These are phyloP conservation scores for Siniperca undulata DNA, from an alignment of 2,797 vertebrate genomes.

Conservation along the genomic window DNA sequence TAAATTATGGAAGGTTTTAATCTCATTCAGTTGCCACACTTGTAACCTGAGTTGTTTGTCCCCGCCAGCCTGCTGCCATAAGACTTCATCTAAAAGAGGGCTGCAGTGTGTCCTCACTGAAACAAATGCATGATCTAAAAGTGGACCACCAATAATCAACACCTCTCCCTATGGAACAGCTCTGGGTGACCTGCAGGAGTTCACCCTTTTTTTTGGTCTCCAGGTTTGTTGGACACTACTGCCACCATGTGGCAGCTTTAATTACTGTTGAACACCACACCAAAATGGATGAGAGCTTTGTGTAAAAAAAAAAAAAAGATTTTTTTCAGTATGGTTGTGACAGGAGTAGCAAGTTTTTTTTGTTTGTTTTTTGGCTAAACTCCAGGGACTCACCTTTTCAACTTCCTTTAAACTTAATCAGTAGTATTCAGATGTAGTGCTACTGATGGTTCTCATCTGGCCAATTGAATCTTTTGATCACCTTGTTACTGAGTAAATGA, in stretches of 20 bases:
- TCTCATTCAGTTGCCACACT: background rate
- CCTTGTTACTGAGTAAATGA: background rate
- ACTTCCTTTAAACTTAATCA: background rate
- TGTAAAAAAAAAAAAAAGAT: background rate
- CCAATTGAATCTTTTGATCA: no score
- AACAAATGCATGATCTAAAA: slow-evolving; percentile 76
- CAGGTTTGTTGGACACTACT: slow-evolving; percentile 23
- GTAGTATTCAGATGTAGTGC: no score
- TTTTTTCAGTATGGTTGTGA: no score
- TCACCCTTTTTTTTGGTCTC: fast-evolving
- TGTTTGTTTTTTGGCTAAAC: background rate
- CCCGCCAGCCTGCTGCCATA: background rate
- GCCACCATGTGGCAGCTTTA: slow-evolving; percentile 64
- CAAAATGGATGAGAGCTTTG: background rate
- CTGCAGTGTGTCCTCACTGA: slow-evolving; percentile 27
- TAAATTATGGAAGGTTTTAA: slow-evolving; percentile 17
- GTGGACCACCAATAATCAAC: slow-evolving; percentile 74
- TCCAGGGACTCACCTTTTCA: background rate
- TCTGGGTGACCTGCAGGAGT: slow-evolving; percentile 35
- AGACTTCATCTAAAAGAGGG: slow-evolving; percentile 34
- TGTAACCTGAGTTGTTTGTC: slow-evolving; percentile 21
- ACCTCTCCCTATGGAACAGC: slow-evolving; percentile 50
- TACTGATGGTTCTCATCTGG: background rate
- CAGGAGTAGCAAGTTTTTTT: no score
- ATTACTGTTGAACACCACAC: background rate